phyloP scores from a whole-genome alignment of 2,797 vertebrate species.

The Sus cebifrons region DNA sequence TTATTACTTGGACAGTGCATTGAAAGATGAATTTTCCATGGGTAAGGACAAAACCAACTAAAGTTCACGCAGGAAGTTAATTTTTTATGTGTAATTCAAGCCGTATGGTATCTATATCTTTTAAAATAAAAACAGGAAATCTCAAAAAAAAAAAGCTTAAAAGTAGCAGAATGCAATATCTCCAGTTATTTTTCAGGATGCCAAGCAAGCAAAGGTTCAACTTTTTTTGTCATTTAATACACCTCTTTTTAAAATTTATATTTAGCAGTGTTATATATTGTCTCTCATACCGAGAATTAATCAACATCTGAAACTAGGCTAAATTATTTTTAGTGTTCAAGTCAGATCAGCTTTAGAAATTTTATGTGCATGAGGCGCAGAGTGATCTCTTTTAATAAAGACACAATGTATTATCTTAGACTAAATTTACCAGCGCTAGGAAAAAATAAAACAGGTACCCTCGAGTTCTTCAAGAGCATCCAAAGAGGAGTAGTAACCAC shows the following conservation, averaged over 20 bases:
- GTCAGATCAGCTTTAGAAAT: not conserved
- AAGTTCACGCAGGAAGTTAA: not conserved
- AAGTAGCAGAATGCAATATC: not conserved
- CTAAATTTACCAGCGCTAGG: not conserved
- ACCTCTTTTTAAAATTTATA: not conserved
- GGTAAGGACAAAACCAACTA: not conserved
- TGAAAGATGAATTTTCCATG: not conserved
- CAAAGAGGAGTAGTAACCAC: not conserved
- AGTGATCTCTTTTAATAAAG: not conserved
- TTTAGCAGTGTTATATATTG: not conserved
- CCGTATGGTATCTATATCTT: not conserved
- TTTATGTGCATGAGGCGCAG: not conserved
- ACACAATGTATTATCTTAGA: no score
- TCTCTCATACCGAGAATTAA: constrained; percentile 35
- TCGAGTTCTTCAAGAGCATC: not conserved
- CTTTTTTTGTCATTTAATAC: constrained; percentile 30
- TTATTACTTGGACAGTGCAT: not conserved
- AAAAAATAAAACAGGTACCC: not conserved
- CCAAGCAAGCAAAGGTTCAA: not conserved
- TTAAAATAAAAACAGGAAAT: not conserved
- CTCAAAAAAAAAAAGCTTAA: not conserved
- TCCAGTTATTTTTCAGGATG: not conserved
- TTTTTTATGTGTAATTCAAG: not conserved
- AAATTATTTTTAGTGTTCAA: constrained; percentile 48
- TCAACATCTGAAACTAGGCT: not conserved